Conservation (phyloP, 2,888 invertebrate species). For the Tupiocoris notatus region DNA sequence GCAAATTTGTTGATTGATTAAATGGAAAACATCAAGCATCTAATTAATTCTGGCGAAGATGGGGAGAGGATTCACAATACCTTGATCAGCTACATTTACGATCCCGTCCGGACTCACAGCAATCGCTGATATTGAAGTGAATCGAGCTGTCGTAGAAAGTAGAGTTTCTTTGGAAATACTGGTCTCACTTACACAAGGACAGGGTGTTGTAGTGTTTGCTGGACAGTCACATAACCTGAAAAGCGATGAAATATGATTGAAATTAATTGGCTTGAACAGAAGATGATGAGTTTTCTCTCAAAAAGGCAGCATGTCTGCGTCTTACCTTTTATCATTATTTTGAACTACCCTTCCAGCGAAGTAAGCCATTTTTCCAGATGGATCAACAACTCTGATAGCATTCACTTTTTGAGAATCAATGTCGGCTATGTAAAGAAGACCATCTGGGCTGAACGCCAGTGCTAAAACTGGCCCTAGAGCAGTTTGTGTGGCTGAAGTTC, state of each 20-base stretch:
- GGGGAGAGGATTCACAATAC: no score
- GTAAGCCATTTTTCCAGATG: slow-evolving; percentile 84
- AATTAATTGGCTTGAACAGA: not conserved
- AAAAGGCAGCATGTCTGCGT: slow-evolving; percentile 11
- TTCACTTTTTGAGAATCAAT: slow-evolving; percentile 84
- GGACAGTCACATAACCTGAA: slow-evolving; percentile 57
- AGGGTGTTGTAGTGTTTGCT: slow-evolving; percentile 50
- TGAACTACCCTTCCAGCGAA: slow-evolving; percentile 65
- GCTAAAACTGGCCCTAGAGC: slow-evolving; percentile 82
- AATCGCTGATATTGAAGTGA: slow-evolving; percentile 83
- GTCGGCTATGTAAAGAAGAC: slow-evolving; percentile 90
- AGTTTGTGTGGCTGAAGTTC: slow-evolving; percentile 57
- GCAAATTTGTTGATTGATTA: no score
- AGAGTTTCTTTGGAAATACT: slow-evolving; percentile 72
- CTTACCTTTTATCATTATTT: slow-evolving; percentile 50
- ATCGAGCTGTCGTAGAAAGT: slow-evolving; percentile 84
- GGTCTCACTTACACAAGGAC: slow-evolving; percentile 59
- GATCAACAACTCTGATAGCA: slow-evolving; percentile 79
- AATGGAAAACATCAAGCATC: no score
- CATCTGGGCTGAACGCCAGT: slow-evolving; percentile 86
- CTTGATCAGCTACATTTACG: slow-evolving; percentile 89
- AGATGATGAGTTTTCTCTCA: not conserved
- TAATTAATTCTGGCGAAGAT: no score
- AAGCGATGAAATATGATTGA: not conserved
- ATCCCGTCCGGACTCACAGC: slow-evolving; percentile 95